These are phyloP conservation scores for Tadarida brasiliensis DNA, from an alignment of 2,797 vertebrate genomes.

Conservation along the genomic window DNA sequence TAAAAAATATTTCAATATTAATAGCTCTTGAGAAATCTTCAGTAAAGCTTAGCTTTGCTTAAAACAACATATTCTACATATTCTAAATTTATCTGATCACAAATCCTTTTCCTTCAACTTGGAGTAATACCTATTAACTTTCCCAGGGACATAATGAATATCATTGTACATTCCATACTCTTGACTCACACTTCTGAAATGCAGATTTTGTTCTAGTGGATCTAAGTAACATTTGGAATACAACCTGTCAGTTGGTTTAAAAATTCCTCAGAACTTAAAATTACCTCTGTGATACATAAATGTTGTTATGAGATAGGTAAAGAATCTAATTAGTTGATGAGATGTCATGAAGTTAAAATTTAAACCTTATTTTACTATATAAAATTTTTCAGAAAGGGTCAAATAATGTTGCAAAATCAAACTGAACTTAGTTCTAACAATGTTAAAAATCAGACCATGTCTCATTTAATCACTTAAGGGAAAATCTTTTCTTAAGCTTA, in stretches of 20 bases:
- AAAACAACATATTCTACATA: constrained; percentile 31
- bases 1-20: constrained; percentile 21
- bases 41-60: constrained; percentile 39
- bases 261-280: constrained; percentile 52
- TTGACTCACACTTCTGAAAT: constrained; percentile 6
- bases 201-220: constrained; percentile 14
- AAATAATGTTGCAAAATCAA: constrained; percentile 58
- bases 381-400: neutral
- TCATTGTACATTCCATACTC: neutral
- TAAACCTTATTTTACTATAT: constrained; percentile 37
- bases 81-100: constrained; percentile 21
- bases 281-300: constrained; percentile 26
- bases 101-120: constrained; percentile 29
- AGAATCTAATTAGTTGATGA: constrained; percentile 55
- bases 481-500: constrained; percentile 48
- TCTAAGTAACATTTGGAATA: constrained; percentile 5
- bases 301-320: neutral
- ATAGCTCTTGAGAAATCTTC: constrained; percentile 7
- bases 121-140: neutral
- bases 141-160: constrained; percentile 11
- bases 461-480: constrained; percentile 3
- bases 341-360: constrained; percentile 3
- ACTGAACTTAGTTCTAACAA: constrained; percentile 44
- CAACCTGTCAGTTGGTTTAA: constrained; percentile 1
- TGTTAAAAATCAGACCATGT: constrained; percentile 30